Conservation (phyloP, 2,113 vertebrate species). For the Bolborhynchus lineola region DNA sequence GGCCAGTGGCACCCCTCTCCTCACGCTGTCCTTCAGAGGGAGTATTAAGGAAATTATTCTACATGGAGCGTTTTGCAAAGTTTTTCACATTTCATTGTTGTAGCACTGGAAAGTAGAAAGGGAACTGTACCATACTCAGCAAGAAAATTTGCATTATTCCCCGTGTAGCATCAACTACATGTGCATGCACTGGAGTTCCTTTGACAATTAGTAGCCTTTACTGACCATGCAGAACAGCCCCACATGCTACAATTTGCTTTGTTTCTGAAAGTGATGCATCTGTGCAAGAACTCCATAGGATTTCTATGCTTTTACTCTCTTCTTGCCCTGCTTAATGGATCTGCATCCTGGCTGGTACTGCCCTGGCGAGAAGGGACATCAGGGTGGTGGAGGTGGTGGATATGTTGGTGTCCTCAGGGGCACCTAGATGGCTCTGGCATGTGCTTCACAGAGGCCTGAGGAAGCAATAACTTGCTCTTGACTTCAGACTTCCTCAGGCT, state of each 20-base stretch:
- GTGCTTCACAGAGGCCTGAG: neutral
- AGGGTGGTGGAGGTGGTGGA: fast-evolving
- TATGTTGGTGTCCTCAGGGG: neutral
- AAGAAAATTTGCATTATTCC: neutral
- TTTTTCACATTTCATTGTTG: neutral
- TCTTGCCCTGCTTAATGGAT: neutral
- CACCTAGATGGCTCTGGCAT: neutral
- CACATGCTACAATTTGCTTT: neutral
- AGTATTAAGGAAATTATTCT: neutral
- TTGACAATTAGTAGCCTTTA: neutral
- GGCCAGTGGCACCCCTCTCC: neutral
- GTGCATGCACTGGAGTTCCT: fast-evolving
- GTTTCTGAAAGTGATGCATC: neutral
- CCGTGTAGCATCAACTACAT: fast-evolving
- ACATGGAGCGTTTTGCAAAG: neutral
- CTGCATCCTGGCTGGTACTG: fast-evolving
- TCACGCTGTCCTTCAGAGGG: neutral
- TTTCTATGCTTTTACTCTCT: neutral
- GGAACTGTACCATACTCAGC: neutral
- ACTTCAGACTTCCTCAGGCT: neutral
- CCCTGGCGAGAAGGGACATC: neutral
- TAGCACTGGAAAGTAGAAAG: neutral
- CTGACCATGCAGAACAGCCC: neutral
- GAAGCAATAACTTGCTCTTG: neutral
- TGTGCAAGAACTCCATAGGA: neutral